Percentiles rank a stretch among this genome's conserved stretches.
Evolutionary conservation across 92 coral and sea anemone species (phyloP).

Genomic region (Phymanthus crucifer): DNA sequence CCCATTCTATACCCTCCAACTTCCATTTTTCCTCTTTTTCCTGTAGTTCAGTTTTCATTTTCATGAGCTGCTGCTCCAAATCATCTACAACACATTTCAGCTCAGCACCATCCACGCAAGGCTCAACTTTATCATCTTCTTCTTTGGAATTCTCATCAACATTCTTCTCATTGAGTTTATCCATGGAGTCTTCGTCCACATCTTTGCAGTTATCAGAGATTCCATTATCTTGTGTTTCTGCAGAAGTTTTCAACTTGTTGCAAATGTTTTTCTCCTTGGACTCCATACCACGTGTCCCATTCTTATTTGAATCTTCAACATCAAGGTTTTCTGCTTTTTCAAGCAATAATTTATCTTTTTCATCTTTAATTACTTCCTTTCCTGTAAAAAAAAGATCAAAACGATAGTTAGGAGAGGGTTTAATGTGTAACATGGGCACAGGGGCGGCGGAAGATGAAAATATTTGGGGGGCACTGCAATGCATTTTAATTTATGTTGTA

Average conservation of each 20-base stretch:
- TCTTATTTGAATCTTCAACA: neutral
- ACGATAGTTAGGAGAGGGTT: neutral
- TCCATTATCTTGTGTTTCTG: neutral
- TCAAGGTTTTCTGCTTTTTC: neutral
- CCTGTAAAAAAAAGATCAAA: neutral
- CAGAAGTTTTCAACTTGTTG: neutral
- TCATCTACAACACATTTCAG: slow-evolving; percentile 9
- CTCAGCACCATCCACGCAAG: slow-evolving; percentile 4
- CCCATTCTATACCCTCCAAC: slow-evolving; percentile 25
- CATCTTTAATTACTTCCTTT: neutral
- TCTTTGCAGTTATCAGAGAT: neutral
- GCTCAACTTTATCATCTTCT: slow-evolving; percentile 16
- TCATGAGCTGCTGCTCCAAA: slow-evolving; percentile 22
- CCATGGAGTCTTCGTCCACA: neutral
- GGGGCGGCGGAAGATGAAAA: too few relatives aligned
- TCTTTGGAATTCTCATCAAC: slow-evolving; percentile 7
- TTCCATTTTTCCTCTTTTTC: slow-evolving; percentile 28
- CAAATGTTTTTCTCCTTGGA: neutral
- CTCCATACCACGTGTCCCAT: neutral
- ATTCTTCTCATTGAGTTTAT: neutral
- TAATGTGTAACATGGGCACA: too few relatives aligned
- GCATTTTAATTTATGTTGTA: too few relatives aligned
- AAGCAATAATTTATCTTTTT: neutral
- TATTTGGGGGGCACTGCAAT: too few relatives aligned
- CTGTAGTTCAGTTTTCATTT: slow-evolving; percentile 16